Evolutionary conservation across 2,113 vertebrate genomes (phyloP), one percentile per base, ranked within the genome.

Genomic region (Anguilla rostrata): DNA sequence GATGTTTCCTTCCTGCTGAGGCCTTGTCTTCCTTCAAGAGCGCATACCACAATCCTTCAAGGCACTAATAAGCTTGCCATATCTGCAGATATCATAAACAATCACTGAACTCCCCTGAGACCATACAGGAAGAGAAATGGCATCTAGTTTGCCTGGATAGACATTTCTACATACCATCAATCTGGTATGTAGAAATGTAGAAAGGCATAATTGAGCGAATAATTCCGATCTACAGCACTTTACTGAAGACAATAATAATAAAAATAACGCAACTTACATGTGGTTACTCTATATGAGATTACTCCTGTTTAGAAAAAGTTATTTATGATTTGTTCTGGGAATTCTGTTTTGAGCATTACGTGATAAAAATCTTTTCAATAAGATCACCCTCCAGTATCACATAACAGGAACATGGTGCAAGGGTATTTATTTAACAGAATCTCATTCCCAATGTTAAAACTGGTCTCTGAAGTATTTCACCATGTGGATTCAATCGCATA

Each of bases 41-140:
- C 29, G 56, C 12, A 81, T 79, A 16, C 34, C 84, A 0, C 81
- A 82, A 18, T 86, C 66, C 82, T 78, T 80, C 81, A 43, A 87
- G 79, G 81, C 81, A 39, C 84, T 86, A 82, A 78, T 39, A 83
- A 49, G 85, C 85, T 71, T 66, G 85, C 43, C 86, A 49, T 87
- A 87, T 87, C 83, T 29, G 89, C 84, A 79, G 83, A 83, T 80
- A 29, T 89, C 84, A 83, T 87, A 88, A 91, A 89, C 86, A 90
- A 85, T 87, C 89, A 57, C 41, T 81, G 49, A 3, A 12, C 66
- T 82, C 89, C n/a, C 89, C 63, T 86, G 90, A 83, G 90, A 89
- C 81, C 20, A 75, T 43, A 78, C 90, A 91, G 89, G 90, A 90
- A 88, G 88, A 84, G 84, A 84, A 84, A 87, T 63, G 84, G 82